phyloP scores from a whole-genome alignment of 2,888 invertebrate species.

The Lasiommata megera region DNA sequence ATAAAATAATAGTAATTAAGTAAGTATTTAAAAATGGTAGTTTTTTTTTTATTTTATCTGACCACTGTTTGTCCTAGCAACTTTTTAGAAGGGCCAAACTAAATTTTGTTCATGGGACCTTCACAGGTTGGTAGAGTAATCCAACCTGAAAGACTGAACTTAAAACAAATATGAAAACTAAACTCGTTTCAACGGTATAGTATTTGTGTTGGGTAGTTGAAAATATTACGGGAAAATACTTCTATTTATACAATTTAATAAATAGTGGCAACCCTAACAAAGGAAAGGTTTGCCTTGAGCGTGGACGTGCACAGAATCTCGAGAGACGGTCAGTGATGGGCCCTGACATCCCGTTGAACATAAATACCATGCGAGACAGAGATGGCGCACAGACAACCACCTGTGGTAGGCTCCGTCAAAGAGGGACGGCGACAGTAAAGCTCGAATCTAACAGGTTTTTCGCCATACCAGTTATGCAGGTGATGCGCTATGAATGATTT shows the following conservation, averaged over 20 bases:
- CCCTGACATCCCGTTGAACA: conserved; percentile 45
- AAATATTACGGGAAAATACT: too few species aligned
- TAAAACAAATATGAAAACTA: too few species aligned
- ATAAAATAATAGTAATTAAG: too few species aligned
- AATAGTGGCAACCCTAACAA: conserved; percentile 34
- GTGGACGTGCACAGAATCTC: conserved; percentile 44
- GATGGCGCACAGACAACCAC: conserved; percentile 26
- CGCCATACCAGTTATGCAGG: conserved; percentile 29
- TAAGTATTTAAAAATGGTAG: too few species aligned
- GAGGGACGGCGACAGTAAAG: conserved; percentile 16
- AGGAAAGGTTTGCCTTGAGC: conserved; percentile 40
- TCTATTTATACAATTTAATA: neutral
- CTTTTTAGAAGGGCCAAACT: too few species aligned
- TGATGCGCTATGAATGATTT: conserved; percentile 31
- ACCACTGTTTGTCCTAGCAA: too few species aligned
- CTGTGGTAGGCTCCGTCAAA: conserved; percentile 5
- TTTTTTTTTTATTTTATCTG: too few species aligned
- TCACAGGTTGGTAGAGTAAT: too few species aligned
- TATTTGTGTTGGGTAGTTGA: too few species aligned
- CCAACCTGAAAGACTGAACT: too few species aligned
- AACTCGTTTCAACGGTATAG: too few species aligned
- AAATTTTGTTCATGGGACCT: too few species aligned
- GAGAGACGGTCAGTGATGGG: conserved; percentile 35
- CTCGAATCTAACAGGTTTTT: conserved; percentile 30
- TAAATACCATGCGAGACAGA: conserved; percentile 41